Evolutionary conservation across 2,888 invertebrate genomes (phyloP), one percentile per base, ranked within the genome.

Genomic region (Drosophila vallismaia): DNA sequence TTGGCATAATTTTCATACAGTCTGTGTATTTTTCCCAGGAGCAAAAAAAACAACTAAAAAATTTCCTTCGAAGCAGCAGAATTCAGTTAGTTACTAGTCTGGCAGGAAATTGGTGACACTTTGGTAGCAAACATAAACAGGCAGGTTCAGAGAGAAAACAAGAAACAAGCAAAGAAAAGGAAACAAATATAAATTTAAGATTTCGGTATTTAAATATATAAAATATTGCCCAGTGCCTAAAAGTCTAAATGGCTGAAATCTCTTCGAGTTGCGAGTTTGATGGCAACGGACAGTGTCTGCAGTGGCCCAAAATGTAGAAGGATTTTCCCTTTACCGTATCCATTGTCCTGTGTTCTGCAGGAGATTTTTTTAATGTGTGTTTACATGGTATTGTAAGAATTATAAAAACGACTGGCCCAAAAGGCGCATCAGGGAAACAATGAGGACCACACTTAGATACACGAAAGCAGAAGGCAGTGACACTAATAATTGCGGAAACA

Each of bases 401-500:
- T 71, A 74, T 74, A 74, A 78, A 80, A 80, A 81, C 84, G 78
- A 83, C 74, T 66, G 84, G 72, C 81, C 77, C 80, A 83, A 83
- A 80, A 81, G 84, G 74, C 76, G 78, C 81, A 76, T 74, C 73
- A 78, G 71, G 74, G 74, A 81, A 75, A 81, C 81, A 81, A 81
- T 78, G 81, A 73, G 54, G 46, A 69, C 70, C 69, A 50, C 70
- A 81, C 84, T 75, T 81, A 84, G 72, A 79, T 42, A 51, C 38
- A 51, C 38, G 76, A 83, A 64, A 69, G 66, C 59, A 71, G 67
- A 50, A 71, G 71, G 57, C 71, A 66, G 50, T 74, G 71, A 71
- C 76, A 67, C 74, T 79, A 77, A 84, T 81, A 86, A 84, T 86
- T 86, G 84, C 84, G 84, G 84, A 84, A 84, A 83, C 86, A 84